Base-by-base conservation (phyloP, 2,888 invertebrate species). In the Sinopyrophorus schimmeli region DNA sequence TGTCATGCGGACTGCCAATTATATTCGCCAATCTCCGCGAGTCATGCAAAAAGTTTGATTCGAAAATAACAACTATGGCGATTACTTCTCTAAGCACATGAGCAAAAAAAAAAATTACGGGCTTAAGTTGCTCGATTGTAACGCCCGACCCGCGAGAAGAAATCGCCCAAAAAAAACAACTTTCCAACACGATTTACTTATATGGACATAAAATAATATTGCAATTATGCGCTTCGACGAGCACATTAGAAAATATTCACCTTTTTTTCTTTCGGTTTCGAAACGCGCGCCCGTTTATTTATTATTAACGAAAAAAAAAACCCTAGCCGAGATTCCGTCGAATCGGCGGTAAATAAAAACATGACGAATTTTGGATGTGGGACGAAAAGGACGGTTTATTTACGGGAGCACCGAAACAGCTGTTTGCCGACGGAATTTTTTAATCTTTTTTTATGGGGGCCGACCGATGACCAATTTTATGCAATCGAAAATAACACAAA, bases 311-410 rank as follows among this genome's bases (percentile, higher is more conserved):
- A n/a, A n/a, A n/a, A n/a, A n/a, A n/a, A n/a, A n/a, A n/a, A n/a
- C n/a, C n/a, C n/a, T n/a, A 42, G 30, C 32, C 24, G 32, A 41
- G 24, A 15, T 41, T 31, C 17, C 26, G 30, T 30, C 28, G 38
- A 17, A 32, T 5, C 2, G 5, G 16, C 5, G 37, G 31, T 35
- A 38, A 38, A 46, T 37, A 46, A 49, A 53, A 49, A 53, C 43
- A 31, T 38, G 35, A 37, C 28, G 32, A 42, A 52, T 42, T 31
- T 47, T 35, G 24, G 32, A 21, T 35, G 39, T 44, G 37, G 43
- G 50, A 43, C 53, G 47, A 53, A 53, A 55, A 55, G 50, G 53
- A 51, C 53, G 48, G 41, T 48, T 46, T 54, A 53, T 53, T 55
- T 55, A 43, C 47, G 40, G 47, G 35, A 37, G 40, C 42, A 34